Conservation (phyloP, 1,140 invertebrate genomes). For the Gryon sp. region DNA sequence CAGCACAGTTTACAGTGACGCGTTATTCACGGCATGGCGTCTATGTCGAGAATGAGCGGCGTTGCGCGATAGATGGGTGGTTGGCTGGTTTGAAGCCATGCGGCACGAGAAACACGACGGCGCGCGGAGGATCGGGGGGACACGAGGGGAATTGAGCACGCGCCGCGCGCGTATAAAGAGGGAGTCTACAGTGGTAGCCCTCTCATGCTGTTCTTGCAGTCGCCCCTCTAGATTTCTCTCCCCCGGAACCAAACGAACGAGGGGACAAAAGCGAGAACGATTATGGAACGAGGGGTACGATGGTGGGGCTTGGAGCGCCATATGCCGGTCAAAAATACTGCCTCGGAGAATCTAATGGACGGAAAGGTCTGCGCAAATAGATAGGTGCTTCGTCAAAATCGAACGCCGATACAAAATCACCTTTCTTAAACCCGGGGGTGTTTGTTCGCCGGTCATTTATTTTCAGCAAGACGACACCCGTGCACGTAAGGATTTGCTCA, state of each 20-base stretch:
- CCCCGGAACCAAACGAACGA: slow-evolving; percentile 54
- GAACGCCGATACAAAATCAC: slow-evolving; percentile 21
- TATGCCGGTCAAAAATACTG: slow-evolving; percentile 70
- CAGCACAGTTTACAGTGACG: slow-evolving; percentile 44
- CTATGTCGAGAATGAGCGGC: slow-evolving; percentile 76
- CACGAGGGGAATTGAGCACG: slow-evolving; percentile 76
- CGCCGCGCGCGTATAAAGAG: slow-evolving; percentile 70
- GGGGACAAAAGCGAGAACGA: slow-evolving; percentile 58
- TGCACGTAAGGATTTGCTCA: not conserved
- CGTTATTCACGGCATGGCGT: slow-evolving; percentile 77
- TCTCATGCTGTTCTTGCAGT: slow-evolving; percentile 64
- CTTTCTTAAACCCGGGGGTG: slow-evolving; percentile 20
- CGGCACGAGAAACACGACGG: slow-evolving; percentile 33
- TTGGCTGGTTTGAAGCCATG: slow-evolving; percentile 69
- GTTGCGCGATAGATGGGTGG: slow-evolving; percentile 75
- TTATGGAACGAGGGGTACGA: slow-evolving; percentile 65
- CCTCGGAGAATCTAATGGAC: slow-evolving; percentile 45
- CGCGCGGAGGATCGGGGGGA: slow-evolving; percentile 40
- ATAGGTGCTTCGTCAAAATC: slow-evolving; percentile 50
- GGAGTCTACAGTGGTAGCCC: slow-evolving; percentile 64
- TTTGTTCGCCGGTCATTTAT: slow-evolving; percentile 14
- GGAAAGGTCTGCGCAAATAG: slow-evolving; percentile 49
- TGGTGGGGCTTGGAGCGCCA: slow-evolving; percentile 66
- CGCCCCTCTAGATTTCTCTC: slow-evolving; percentile 47
- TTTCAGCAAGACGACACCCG: slow-evolving; percentile 21